Percentiles rank a stretch among this genome's conserved stretches.
Conservation (phyloP, 1,140 invertebrate genomes). For the Pinna nobilis region DNA sequence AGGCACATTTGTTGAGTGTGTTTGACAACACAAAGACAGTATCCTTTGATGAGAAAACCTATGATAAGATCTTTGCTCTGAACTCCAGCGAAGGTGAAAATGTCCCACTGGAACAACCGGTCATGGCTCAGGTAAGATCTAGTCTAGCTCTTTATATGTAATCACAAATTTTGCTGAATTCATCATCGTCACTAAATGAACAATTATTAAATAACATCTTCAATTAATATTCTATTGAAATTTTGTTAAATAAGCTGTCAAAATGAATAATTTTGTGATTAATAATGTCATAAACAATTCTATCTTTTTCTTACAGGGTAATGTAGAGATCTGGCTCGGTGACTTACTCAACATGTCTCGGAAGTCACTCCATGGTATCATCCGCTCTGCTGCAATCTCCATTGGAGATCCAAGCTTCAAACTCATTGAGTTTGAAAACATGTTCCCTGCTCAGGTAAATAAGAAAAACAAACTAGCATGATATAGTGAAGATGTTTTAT, state of each 20-base stretch:
- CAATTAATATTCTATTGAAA: background rate
- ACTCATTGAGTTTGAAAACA: slow-evolving; percentile 90
- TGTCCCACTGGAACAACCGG: slow-evolving; percentile 90
- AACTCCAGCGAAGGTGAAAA: slow-evolving; percentile 95
- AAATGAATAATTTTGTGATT: background rate
- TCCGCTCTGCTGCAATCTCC: slow-evolving; percentile 85
- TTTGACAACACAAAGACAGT: slow-evolving; percentile 97
- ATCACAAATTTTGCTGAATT: too few species aligned
- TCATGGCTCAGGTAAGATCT: slow-evolving; percentile 80
- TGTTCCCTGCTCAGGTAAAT: slow-evolving; percentile 92
- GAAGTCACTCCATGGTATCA: slow-evolving; percentile 93
- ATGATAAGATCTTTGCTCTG: slow-evolving; percentile 95
- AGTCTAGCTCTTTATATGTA: too few species aligned
- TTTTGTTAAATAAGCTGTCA: background rate
- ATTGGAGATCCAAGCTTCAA: slow-evolving; percentile 92
- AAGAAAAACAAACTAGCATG: background rate
- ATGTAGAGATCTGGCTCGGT: slow-evolving; percentile 96
- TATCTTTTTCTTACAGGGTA: slow-evolving; percentile 78
- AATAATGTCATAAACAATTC: background rate
- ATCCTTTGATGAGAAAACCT: slow-evolving; percentile 96
- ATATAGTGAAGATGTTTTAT: background rate
- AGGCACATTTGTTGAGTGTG: slow-evolving; percentile 95
- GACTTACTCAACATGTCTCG: slow-evolving; percentile 90
- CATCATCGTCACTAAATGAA: too few species aligned
- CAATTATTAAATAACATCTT: background rate